These are phyloP conservation scores for Eudasyphora cyanicolor DNA, from an alignment of 2,888 invertebrate genomes.

Conservation along the genomic window DNA sequence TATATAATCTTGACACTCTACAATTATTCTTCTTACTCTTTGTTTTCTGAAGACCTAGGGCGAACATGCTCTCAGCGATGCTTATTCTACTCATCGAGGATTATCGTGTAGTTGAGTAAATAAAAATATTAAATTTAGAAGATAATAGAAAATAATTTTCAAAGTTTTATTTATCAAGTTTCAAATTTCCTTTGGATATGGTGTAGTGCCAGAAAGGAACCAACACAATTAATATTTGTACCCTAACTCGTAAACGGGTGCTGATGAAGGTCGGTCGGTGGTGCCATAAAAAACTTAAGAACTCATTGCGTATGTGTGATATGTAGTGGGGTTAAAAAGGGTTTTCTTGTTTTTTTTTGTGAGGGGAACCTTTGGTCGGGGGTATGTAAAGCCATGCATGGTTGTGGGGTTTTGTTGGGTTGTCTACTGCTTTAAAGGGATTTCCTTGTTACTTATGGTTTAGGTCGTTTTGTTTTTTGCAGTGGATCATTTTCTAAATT, in stretches of 20 bases:
- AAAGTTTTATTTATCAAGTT: background rate
- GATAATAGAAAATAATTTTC: too few relatives aligned
- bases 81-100: too few relatives aligned
- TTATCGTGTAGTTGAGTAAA: too few relatives aligned
- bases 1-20: too few relatives aligned
- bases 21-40: too few relatives aligned
- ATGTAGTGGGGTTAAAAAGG: conserved; percentile 44
- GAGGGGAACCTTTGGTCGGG: background rate
- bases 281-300: conserved; percentile 52
- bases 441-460: conserved; percentile 19
- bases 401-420: background rate
- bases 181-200: background rate
- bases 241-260: background rate
- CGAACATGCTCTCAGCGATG: too few relatives aligned
- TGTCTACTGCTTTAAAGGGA: conserved; percentile 22
- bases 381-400: background rate
- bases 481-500: conserved; percentile 59
- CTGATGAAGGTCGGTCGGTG: conserved; percentile 55
- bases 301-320: conserved; percentile 20
- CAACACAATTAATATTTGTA: conserved; percentile 59
- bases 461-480: conserved; percentile 32
- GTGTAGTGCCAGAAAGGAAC: background rate
- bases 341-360: conserved; percentile 8
- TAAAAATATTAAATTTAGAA: too few relatives aligned
- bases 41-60: too few relatives aligned